Base-by-base conservation (phyloP, 2,888 invertebrate species). In the Laothoe populi region DNA sequence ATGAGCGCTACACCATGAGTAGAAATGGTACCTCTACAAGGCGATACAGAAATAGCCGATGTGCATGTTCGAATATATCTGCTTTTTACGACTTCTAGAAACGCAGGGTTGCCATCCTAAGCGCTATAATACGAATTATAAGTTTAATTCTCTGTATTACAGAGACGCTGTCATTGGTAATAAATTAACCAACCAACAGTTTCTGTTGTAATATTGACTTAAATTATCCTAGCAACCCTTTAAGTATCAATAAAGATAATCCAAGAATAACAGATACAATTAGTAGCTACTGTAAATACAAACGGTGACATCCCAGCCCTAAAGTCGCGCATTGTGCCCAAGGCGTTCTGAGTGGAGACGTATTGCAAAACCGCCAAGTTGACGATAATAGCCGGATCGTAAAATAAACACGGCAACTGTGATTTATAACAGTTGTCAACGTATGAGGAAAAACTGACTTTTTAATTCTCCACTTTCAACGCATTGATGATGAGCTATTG, bases 351-450 rank as follows among this genome's bases (percentile, higher is more conserved):
- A 74, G 74, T 77, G 76, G 77, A 82, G 81, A 79, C 79, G 81
- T 79, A 81, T 89, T 90, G 90, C 90, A 88, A 91, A 90, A 90
- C 90, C 87, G 73, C 84, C 78, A 79, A 81, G 83, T 84, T 87
- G 86, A 87, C 89, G 87, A 87, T 91, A 88, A 88, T 89, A 90
- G 87, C 87, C 78, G 74, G 83, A 86, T 88, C 87, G 87, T 90
- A 88, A 90, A 90, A 87, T 86, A 90, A 90, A 89, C 88, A 86
- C 86, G 73, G 81, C 76, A 75, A 80, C 83, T 71, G 81, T 88
- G 89, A 88, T 90, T 90, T 89, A 90, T 82, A 84, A 77, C 85
- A 75, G 79, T 77, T 87, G 87, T 88, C 90, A 86, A 86, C 85
- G 71, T 73, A 78, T 75, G 82, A 84, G 82, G 86, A 87, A 88